Conservation (phyloP, 2,797 vertebrate genomes). For the Brotula barbata region DNA sequence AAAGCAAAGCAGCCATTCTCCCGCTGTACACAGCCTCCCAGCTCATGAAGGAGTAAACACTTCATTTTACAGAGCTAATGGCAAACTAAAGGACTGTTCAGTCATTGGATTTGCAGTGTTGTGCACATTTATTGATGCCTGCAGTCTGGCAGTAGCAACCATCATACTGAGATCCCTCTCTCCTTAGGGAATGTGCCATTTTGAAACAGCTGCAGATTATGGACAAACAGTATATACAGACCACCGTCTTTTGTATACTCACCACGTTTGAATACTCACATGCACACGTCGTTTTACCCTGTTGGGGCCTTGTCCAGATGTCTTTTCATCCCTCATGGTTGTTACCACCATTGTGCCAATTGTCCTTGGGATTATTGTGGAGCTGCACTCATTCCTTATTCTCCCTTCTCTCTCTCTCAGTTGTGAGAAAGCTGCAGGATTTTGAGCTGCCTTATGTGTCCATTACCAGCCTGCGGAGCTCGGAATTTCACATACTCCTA, state of each 20-base stretch:
- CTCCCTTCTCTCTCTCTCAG: constrained; percentile 68
- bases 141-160: not conserved
- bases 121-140: constrained; percentile 23
- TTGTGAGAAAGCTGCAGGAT: constrained; percentile 96
- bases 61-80: constrained; percentile 15
- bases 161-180: constrained; percentile 29
- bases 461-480: constrained; percentile 89
- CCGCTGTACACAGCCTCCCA: not conserved
- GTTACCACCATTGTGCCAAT: constrained; percentile 41
- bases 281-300: constrained; percentile 11
- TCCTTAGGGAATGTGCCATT: constrained; percentile 15
- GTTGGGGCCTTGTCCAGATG: constrained; percentile 47
- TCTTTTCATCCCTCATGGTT: constrained; percentile 32
- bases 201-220: constrained; percentile 46
- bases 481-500: constrained; percentile 92
- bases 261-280: constrained; percentile 6
- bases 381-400: constrained; percentile 30
- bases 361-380: constrained; percentile 46
- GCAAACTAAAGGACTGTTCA: constrained; percentile 4
- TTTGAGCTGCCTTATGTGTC: constrained; percentile 98
- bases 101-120: constrained; percentile 12
- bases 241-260: constrained; percentile 23
- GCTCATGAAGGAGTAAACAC: constrained; percentile 5
- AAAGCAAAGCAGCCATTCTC: constrained; percentile 11
- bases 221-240: constrained; percentile 5